Evolutionary conservation across 1,140 invertebrate species (phyloP).

Genomic region (Pseudomyrmex flavicornis): DNA sequence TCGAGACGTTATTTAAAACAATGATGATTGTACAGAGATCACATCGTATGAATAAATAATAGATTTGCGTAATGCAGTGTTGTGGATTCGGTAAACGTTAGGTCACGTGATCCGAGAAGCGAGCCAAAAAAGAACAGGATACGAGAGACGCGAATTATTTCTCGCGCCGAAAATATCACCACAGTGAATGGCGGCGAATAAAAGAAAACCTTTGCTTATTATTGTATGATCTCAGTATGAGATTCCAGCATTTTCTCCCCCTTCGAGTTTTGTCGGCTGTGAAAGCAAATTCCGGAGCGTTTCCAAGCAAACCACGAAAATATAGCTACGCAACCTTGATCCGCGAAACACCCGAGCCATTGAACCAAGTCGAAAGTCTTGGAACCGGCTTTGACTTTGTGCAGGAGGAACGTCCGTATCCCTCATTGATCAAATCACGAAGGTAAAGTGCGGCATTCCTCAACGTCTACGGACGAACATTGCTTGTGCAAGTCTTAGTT

Average conservation of each 20-base stretch:
- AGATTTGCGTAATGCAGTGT: conserved; percentile 6
- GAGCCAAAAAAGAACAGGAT: conserved; percentile 19
- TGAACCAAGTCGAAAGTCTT: conserved; percentile 33
- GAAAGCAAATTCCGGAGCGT: conserved; percentile 54
- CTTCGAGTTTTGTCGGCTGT: conserved; percentile 18
- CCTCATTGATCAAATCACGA: conserved; percentile 36
- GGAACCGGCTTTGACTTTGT: conserved; percentile 24
- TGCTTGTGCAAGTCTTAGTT: conserved; percentile 10
- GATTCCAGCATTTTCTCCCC: conserved; percentile 27
- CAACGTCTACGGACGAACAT: conserved; percentile 3
- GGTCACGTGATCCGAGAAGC: not conserved
- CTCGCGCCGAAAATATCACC: conserved; percentile 10
- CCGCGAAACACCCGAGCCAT: conserved; percentile 6
- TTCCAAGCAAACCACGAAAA: not conserved
- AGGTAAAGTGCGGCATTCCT: conserved; percentile 31
- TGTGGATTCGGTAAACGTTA: not conserved
- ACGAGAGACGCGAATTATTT: not conserved
- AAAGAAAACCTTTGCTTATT: conserved; percentile 52
- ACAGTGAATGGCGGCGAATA: not conserved
- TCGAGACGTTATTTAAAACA: not conserved
- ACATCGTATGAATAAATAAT: not conserved
- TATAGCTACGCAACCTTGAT: conserved; percentile 37
- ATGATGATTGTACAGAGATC: not conserved
- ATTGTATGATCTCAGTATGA: conserved; percentile 9
- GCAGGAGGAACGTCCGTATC: conserved; percentile 29